Evolutionary conservation across 2,888 invertebrate species (phyloP), one percentile per base, ranked within the genome.

Genomic region (Flabesymbios commensalis): DNA sequence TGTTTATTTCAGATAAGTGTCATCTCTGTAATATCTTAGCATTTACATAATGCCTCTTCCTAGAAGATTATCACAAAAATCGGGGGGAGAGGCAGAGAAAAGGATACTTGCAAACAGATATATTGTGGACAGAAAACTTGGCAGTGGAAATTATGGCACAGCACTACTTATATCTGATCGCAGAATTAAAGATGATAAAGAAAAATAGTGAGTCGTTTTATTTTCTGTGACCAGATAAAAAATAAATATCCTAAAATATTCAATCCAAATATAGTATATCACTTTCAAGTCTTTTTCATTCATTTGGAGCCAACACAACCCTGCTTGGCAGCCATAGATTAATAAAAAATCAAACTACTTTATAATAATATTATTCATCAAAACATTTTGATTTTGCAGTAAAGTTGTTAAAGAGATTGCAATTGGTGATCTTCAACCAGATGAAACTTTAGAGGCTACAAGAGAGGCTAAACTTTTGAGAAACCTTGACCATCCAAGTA

Each of bases 341-440:
- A n/a, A n/a, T n/a, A n/a, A n/a, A n/a, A n/a, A n/a, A n/a, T n/a
- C n/a, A n/a, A n/a, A n/a, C n/a, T n/a, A n/a, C n/a, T n/a, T n/a
- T n/a, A n/a, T n/a, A n/a, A n/a, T n/a, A n/a, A n/a, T n/a, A n/a
- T n/a, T n/a, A n/a, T n/a, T n/a, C n/a, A n/a, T n/a, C n/a, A n/a
- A n/a, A n/a, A n/a, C 7, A 7, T 10, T 49, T 26, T 7, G 22
- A 7, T 1, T 48, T 51, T 62, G 1, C 67, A 83, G 82, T 54
- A 83, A 83, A 75, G 82, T 82, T 1, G 63, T 82, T 45, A 83
- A 83, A 65, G 80, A 81, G 70, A 79, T 83, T 19, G 74, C 78
- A n/a, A 75, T 82, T 2, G 81, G 80, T 0, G 78, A 79, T n/a
- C 68, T 82, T 33, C 75, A 79, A 59, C 77, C 80, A 19, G 81